Evolutionary conservation across 1,140 invertebrate genomes (phyloP).

Genomic region (Leptinotarsa texana): DNA sequence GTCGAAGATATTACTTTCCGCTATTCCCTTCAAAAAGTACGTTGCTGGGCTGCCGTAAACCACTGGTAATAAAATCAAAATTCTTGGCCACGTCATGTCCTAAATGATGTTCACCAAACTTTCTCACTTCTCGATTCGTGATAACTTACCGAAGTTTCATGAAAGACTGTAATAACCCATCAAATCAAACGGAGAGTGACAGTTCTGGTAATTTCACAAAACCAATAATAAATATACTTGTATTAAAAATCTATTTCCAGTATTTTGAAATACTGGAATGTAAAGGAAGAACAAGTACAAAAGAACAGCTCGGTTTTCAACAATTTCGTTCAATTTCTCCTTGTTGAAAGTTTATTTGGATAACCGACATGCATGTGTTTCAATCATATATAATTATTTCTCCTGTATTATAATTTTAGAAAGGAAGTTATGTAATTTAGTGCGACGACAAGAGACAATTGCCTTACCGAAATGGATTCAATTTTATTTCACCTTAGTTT

Average conservation of each 20-base stretch:
- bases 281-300: not conserved
- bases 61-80: not conserved
- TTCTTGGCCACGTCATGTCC: not conserved
- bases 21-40: slow-evolving; percentile 1
- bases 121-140: not conserved
- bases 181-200: slow-evolving; percentile 9
- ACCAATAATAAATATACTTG: not conserved
- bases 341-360: slow-evolving; percentile 14
- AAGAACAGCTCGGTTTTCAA: not conserved
- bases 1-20: slow-evolving; percentile 25
- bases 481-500: not conserved
- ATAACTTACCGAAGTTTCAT: not conserved
- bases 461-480: not conserved
- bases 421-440: slow-evolving; percentile 30
- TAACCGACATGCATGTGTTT: slow-evolving; percentile 1
- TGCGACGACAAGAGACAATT: not conserved
- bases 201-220: slow-evolving; percentile 7
- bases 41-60: slow-evolving; percentile 14
- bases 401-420: slow-evolving; percentile 29
- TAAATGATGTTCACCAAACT: not conserved
- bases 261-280: slow-evolving; percentile 31
- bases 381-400: slow-evolving; percentile 32
- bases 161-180: slow-evolving; percentile 5
- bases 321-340: slow-evolving; percentile 9
- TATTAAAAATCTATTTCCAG: slow-evolving; percentile 28